These are phyloP conservation scores for Epinephelus cyanopodus DNA, from an alignment of 2,113 vertebrate genomes.

Conservation along the genomic window DNA sequence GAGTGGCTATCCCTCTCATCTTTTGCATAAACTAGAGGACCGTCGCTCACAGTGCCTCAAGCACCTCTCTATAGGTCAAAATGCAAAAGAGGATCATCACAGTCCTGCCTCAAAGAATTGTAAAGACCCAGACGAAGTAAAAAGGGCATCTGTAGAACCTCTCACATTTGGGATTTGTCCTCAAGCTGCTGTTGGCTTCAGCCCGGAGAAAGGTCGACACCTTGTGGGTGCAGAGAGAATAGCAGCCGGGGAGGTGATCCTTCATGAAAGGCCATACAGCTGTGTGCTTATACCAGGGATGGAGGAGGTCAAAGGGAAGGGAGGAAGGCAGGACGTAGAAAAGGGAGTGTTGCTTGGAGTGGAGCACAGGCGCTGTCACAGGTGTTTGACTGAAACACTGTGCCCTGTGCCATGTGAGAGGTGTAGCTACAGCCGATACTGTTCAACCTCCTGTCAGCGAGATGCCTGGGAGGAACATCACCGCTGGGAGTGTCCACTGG, in stretches of 20 bases:
- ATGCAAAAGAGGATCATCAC: slow-evolving; percentile 4
- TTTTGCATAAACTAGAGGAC: slow-evolving; percentile 88
- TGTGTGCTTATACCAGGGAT: slow-evolving; percentile 88
- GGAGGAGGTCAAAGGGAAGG: slow-evolving; percentile 33
- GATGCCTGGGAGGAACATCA: slow-evolving; percentile 91
- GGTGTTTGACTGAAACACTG: slow-evolving; percentile 85
- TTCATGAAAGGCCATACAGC: slow-evolving; percentile 90
- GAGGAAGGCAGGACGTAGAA: not conserved
- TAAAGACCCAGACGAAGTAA: slow-evolving; percentile 21
- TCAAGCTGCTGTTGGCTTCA: slow-evolving; percentile 80
- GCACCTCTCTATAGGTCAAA: slow-evolving; percentile 62
- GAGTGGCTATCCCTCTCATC: slow-evolving; percentile 87
- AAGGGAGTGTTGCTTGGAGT: slow-evolving; percentile 62
- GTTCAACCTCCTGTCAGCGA: slow-evolving; percentile 84
- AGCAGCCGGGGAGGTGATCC: slow-evolving; percentile 87
- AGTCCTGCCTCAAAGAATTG: slow-evolving; percentile 26
- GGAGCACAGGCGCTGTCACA: slow-evolving; percentile 89
- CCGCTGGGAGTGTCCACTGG: slow-evolving; percentile 88
- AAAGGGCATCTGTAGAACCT: slow-evolving; percentile 4
- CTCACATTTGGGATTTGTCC: slow-evolving; percentile 72
- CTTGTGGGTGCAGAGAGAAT: slow-evolving; percentile 87
- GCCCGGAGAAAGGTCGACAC: slow-evolving; percentile 87
- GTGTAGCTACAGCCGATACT: slow-evolving; percentile 92
- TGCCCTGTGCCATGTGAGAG: slow-evolving; percentile 85
- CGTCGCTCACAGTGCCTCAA: slow-evolving; percentile 87